Conservation (phyloP, 1,140 invertebrate species). For the Venturia canescens region DNA sequence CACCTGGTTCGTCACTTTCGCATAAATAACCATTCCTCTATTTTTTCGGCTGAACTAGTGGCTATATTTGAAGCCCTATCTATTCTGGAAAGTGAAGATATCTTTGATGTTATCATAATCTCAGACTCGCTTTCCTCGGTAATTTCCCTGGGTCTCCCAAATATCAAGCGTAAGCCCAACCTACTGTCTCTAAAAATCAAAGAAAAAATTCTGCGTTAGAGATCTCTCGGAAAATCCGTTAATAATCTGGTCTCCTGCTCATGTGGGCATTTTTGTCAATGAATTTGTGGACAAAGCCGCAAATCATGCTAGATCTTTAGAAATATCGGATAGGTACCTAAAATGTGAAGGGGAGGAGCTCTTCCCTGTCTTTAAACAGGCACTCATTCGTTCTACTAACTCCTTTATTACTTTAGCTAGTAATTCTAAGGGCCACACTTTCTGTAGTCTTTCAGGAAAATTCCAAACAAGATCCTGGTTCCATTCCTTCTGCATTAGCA, state of each 20-base stretch:
- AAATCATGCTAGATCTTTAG: not conserved
- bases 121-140: slow-evolving; percentile 4
- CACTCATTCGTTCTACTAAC: not conserved
- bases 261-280: not conserved
- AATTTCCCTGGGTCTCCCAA: not conserved
- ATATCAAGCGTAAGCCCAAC: not conserved
- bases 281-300: slow-evolving; percentile 14
- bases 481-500: too few species aligned
- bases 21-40: not conserved
- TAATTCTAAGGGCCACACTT: not conserved
- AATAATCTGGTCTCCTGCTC: slow-evolving; percentile 21
- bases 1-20: not conserved
- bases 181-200: not conserved
- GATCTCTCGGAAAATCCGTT: not conserved
- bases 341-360: not conserved
- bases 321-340: not conserved
- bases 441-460: not conserved
- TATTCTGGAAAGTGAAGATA: not conserved
- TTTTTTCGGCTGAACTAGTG: slow-evolving; percentile 8
- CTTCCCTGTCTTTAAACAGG: not conserved
- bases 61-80: not conserved
- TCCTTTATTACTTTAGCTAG: not conserved
- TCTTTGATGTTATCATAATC: not conserved
- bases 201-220: not conserved
- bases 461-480: slow-evolving; percentile 3